These are phyloP conservation scores for Formica aserva DNA, from an alignment of 2,888 invertebrate species.

Conservation along the genomic window DNA sequence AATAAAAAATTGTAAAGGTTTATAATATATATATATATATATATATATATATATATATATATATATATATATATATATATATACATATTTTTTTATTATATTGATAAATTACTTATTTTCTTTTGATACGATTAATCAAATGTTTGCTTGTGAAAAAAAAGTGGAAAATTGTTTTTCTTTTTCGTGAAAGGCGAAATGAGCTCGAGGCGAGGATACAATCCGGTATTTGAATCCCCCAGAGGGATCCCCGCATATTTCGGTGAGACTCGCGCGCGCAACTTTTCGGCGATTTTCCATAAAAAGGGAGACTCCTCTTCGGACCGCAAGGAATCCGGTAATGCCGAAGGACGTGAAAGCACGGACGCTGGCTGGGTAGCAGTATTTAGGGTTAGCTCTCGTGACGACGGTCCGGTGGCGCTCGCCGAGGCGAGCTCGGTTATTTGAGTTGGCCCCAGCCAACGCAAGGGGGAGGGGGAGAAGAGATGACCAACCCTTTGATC, in stretches of 20 bases:
- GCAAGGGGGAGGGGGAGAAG: conserved; percentile 70
- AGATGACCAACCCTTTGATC: conserved; percentile 85
- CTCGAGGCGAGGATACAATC: conserved; percentile 21
- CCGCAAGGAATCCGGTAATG: conserved; percentile 69
- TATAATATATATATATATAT: background rate
- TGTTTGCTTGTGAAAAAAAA: background rate
- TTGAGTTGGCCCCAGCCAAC: conserved; percentile 84
- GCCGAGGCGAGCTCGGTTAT: conserved; percentile 83
- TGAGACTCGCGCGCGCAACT: conserved; percentile 20
- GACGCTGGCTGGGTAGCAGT: conserved; percentile 71
- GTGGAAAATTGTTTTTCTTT: background rate
- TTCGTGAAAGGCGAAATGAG: background rate
- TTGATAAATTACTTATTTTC: background rate
- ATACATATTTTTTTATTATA: background rate
- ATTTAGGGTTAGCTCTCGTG: conserved; percentile 82
- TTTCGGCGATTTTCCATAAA: conserved; percentile 53
- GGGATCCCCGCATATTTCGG: conserved; percentile 28
- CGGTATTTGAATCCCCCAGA: conserved; percentile 17
- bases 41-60: background rate
- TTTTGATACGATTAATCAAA: conserved; percentile 4
- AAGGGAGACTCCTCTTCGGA: conserved; percentile 47
- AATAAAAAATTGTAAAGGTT: conserved; percentile 24
- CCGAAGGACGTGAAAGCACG: conserved; percentile 70
- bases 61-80: background rate
- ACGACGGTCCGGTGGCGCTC: conserved; percentile 79